Percentiles rank a stretch among this genome's conserved stretches.
These are phyloP conservation scores for Platycnemis pennipes DNA, from an alignment of 2,888 invertebrate genomes.

Conservation along the genomic window DNA sequence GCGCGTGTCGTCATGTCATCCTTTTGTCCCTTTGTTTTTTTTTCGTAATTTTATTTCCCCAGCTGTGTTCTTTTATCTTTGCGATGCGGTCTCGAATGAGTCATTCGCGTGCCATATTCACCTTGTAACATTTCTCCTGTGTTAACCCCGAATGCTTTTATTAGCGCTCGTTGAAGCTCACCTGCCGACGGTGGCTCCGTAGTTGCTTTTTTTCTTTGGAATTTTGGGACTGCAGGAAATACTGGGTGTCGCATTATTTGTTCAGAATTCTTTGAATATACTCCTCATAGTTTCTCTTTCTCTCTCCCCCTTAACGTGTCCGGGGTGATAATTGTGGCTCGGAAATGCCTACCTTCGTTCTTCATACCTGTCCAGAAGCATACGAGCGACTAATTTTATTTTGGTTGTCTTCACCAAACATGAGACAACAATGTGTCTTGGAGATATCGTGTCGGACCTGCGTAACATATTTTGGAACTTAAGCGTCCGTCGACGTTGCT, in stretches of 20 bases:
- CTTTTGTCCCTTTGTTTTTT: not conserved
- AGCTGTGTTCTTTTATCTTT: not conserved
- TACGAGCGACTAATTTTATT: not conserved
- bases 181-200: not conserved
- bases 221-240: not conserved
- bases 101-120: not conserved
- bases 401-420: not conserved
- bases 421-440: too few species aligned
- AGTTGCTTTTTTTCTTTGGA: not conserved
- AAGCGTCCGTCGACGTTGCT: too few species aligned
- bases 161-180: not conserved
- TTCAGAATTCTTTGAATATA: not conserved
- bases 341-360: too few species aligned
- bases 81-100: not conserved
- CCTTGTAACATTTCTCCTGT: not conserved
- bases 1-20: too few species aligned
- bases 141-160: not conserved
- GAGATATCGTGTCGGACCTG: too few species aligned
- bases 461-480: too few species aligned
- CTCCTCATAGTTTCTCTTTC: not conserved
- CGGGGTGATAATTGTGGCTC: too few species aligned
- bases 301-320: not conserved
- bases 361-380: too few species aligned
- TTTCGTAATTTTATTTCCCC: not conserved
- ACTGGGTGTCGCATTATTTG: not conserved